Evolutionary conservation across 2,113 vertebrate species (phyloP).

Genomic region (Hirundichthys speculiger): DNA sequence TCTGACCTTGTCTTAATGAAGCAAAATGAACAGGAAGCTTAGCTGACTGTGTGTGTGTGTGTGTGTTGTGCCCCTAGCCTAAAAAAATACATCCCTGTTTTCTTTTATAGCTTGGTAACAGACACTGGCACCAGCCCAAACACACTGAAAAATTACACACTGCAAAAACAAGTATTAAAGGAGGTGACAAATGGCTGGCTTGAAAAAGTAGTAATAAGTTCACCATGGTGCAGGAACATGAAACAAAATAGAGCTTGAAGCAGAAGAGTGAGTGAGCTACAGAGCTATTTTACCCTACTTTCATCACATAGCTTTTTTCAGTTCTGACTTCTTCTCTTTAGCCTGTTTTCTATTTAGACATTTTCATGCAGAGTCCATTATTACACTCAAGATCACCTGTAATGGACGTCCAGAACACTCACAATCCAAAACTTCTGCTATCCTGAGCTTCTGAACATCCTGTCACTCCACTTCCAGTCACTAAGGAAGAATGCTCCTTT

Average conservation of each 20-base stretch:
- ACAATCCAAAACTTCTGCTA: conserved; percentile 35
- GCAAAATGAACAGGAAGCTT: conserved; percentile 30
- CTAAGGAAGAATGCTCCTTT: not conserved
- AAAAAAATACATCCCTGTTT: conserved; percentile 8
- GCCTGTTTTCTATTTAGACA: conserved; percentile 18
- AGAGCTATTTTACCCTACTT: conserved; percentile 15
- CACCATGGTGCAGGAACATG: conserved; percentile 11
- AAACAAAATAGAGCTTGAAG: conserved; percentile 15
- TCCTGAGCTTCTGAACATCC: conserved; percentile 37
- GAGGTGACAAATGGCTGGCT: conserved; percentile 47
- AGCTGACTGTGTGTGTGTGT: not conserved
- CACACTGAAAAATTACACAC: conserved; percentile 36
- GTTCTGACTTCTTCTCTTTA: conserved; percentile 1
- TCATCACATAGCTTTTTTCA: conserved; percentile 20
- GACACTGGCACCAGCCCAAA: conserved; percentile 44
- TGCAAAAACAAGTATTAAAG: conserved; percentile 33
- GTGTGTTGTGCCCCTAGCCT: not conserved
- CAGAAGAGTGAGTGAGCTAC: conserved; percentile 13
- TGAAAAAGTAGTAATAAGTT: conserved; percentile 42
- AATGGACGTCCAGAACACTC: conserved; percentile 25
- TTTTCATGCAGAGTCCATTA: conserved; percentile 32
- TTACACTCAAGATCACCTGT: conserved; percentile 17
- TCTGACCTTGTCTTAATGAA: conserved; percentile 27
- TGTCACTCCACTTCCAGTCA: not conserved
- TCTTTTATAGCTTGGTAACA: conserved; percentile 24